Percentiles rank a stretch among this genome's conserved stretches.
Evolutionary conservation across 2,797 vertebrate genomes (phyloP).

Genomic region (Gallinago solitaria): DNA sequence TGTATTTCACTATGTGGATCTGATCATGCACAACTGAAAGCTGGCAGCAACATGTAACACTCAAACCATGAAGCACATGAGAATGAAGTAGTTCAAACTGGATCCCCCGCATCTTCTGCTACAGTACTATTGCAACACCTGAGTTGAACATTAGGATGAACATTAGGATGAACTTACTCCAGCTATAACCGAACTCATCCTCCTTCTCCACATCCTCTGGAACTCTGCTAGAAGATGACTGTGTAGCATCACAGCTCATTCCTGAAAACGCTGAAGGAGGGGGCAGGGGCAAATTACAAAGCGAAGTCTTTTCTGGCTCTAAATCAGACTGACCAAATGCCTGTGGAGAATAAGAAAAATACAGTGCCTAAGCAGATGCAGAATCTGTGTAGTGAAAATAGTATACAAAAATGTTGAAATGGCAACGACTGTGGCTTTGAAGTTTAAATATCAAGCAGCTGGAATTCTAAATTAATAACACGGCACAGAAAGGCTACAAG

Average conservation of each 20-base stretch:
- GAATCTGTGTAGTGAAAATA: background rate
- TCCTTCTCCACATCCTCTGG: constrained; percentile 78
- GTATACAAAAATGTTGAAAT: constrained; percentile 6
- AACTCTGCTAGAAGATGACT: constrained; percentile 73
- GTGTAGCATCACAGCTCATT: constrained; percentile 70
- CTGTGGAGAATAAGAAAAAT: constrained; percentile 76
- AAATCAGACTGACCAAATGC: constrained; percentile 75
- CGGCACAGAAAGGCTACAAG: background rate
- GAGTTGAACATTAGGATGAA: background rate
- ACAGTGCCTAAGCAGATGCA: background rate
- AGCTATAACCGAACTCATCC: constrained; percentile 93
- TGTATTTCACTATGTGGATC: background rate
- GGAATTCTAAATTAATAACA: constrained; percentile 33
- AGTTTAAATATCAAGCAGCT: constrained; percentile 40
- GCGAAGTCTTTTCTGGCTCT: constrained; percentile 80
- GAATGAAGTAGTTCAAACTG: background rate
- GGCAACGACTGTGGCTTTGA: constrained; percentile 28
- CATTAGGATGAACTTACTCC: constrained; percentile 86
- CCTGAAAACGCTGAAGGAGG: constrained; percentile 79
- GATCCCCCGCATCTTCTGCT: background rate
- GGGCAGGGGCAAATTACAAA: constrained; percentile 66
- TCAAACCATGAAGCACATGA: background rate
- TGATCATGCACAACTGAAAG: constrained; percentile 34
- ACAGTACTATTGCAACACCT: background rate
- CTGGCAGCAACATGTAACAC: background rate